phyloP scores from a whole-genome alignment of 2,888 invertebrate species.

The Parascotia fuliginaria region DNA sequence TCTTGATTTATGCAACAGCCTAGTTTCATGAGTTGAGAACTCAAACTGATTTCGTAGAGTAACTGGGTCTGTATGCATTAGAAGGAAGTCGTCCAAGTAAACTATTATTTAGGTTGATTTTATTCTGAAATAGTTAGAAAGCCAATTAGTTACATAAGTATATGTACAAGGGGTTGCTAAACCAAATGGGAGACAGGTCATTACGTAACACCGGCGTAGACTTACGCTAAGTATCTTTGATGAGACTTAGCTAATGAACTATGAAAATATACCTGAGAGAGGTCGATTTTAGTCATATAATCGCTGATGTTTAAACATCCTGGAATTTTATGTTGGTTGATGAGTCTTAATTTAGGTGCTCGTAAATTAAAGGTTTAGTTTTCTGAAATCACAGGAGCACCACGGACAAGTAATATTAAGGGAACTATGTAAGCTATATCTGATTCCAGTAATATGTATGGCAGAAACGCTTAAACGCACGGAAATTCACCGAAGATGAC shows the following conservation, averaged over 20 bases:
- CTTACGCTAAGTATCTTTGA: not conserved
- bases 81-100: slow-evolving; percentile 10
- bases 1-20: not conserved
- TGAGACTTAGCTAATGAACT: not conserved
- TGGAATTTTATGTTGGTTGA: not conserved
- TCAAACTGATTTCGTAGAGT: not conserved
- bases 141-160: slow-evolving; percentile 10
- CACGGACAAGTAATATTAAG: too few relatives aligned
- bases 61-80: slow-evolving; percentile 9
- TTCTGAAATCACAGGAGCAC: not conserved
- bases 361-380: not conserved
- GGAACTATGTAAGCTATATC: too few relatives aligned
- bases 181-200: slow-evolving; percentile 15
- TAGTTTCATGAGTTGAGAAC: not conserved
- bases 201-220: slow-evolving; percentile 1
- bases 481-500: too few relatives aligned
- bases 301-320: not conserved
- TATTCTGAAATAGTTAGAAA: slow-evolving; percentile 9
- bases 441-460: too few relatives aligned
- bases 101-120: slow-evolving; percentile 4
- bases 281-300: slow-evolving; percentile 1
- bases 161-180: slow-evolving; percentile 6
- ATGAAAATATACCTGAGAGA: slow-evolving; percentile 3
- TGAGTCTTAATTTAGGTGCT: not conserved
- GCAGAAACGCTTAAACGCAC: too few relatives aligned